A percentile compares a stretch with the other conserved stretches of the same genome.
Evolutionary conservation across 2,797 vertebrate genomes (phyloP).

Genomic region (Schizothorax lantsangensis): DNA sequence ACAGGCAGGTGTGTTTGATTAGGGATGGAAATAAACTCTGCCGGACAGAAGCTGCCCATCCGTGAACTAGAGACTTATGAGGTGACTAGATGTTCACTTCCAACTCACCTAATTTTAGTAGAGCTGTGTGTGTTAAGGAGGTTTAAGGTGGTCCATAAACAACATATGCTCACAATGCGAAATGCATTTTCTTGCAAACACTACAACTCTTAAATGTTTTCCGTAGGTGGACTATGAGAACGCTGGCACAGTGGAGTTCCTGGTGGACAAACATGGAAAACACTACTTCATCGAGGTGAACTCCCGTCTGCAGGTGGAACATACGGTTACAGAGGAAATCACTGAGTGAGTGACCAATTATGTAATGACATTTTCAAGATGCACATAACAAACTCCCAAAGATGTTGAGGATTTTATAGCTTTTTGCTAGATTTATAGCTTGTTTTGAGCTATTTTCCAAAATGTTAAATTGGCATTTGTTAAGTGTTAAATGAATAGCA

Average conservation of each 20-base stretch:
- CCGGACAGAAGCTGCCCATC: background rate
- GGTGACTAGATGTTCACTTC: background rate
- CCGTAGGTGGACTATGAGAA: constrained; percentile 92
- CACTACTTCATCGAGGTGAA: constrained; percentile 98
- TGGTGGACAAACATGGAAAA: constrained; percentile 87
- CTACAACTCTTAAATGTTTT: background rate
- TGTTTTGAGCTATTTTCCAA: background rate
- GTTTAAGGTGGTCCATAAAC: background rate
- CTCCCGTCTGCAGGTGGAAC: constrained; percentile 94
- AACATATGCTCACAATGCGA: background rate
- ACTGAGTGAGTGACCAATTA: constrained; percentile 85
- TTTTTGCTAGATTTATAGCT: background rate
- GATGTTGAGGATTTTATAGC: background rate
- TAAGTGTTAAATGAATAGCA: background rate
- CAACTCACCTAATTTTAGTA: background rate
- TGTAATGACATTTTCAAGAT: background rate
- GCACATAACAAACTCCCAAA: background rate
- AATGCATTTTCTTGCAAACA: background rate
- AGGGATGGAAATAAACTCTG: background rate
- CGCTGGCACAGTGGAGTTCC: constrained; percentile 93
- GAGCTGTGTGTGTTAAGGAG: background rate
- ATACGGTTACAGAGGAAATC: constrained; percentile 95
- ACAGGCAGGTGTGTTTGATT: background rate
- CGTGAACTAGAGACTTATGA: background rate
- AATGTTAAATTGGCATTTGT: background rate